Conservation (phyloP, 2,113 vertebrate species). For the Gopherus flavomarginatus region DNA sequence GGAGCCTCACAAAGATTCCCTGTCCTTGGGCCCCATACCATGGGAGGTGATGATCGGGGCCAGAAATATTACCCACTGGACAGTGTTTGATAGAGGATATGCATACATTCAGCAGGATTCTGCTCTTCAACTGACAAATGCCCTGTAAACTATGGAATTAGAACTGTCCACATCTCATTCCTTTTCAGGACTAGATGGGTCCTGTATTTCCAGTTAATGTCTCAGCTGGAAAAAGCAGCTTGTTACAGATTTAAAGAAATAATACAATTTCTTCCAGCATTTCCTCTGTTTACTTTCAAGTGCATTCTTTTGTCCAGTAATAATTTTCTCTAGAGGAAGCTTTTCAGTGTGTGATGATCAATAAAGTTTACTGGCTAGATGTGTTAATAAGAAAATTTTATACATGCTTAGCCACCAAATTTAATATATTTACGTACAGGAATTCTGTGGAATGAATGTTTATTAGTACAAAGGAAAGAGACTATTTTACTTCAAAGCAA, state of each 20-base stretch:
- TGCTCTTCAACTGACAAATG: neutral
- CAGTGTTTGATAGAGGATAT: neutral
- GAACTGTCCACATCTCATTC: slow-evolving; percentile 9
- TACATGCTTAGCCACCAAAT: slow-evolving; percentile 74
- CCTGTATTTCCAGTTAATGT: slow-evolving; percentile 63
- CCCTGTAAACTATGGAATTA: neutral
- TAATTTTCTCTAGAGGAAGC: slow-evolving; percentile 30
- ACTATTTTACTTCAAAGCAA: slow-evolving; percentile 73
- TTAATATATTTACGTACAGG: slow-evolving; percentile 76
- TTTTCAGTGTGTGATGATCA: slow-evolving; percentile 46
- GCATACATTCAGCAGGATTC: neutral
- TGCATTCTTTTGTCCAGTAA: slow-evolving; percentile 60
- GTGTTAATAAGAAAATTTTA: slow-evolving; percentile 60
- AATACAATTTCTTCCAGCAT: slow-evolving; percentile 39
- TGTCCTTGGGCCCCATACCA: neutral
- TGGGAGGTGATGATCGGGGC: neutral
- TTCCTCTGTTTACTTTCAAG: slow-evolving; percentile 61
- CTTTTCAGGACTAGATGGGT: slow-evolving; percentile 31
- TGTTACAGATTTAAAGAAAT: neutral
- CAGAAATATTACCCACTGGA: neutral
- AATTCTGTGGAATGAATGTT: slow-evolving; percentile 70
- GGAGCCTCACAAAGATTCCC: neutral
- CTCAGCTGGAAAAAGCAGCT: slow-evolving; percentile 48
- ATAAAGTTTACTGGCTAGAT: slow-evolving; percentile 53
- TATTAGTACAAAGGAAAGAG: slow-evolving; percentile 61